Conservation (phyloP, 2,797 vertebrate genomes). For the Notolepis coatsorum region DNA sequence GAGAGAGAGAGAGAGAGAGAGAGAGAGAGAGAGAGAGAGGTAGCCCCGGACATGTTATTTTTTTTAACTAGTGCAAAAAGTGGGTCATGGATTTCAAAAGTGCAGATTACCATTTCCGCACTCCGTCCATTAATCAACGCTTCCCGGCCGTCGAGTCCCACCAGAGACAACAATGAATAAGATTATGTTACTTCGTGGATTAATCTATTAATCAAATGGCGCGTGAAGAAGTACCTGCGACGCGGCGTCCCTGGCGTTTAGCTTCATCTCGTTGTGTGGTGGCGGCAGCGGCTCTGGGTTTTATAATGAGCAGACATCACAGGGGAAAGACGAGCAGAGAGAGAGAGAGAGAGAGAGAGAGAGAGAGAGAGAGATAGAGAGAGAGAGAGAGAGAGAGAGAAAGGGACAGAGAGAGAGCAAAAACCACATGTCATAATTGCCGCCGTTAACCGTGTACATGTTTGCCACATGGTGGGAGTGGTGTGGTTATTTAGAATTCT, state of each 20-base stretch:
- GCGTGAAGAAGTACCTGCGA: slow-evolving; percentile 64
- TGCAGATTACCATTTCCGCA: slow-evolving; percentile 76
- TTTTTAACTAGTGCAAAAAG: slow-evolving; percentile 77
- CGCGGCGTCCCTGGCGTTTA: slow-evolving; percentile 37
- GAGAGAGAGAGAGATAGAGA: too few species aligned
- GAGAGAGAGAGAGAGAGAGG: too few species aligned
- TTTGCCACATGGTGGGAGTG: too few species aligned
- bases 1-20: slow-evolving; percentile 23
- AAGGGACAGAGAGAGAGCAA: too few species aligned
- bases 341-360: too few species aligned
- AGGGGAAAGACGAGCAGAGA: too few species aligned
- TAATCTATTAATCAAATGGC: slow-evolving; percentile 81
- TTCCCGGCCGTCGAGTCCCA: slow-evolving; percentile 64
- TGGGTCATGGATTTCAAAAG: slow-evolving; percentile 80
- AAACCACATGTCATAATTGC: too few species aligned
- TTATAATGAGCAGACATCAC: neutral
- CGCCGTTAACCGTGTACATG: too few species aligned
- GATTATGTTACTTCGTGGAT: slow-evolving; percentile 72
- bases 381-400: too few species aligned
- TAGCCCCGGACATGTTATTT: too few species aligned
- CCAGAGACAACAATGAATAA: slow-evolving; percentile 79
- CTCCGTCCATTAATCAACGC: slow-evolving; percentile 77
- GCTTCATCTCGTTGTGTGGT: slow-evolving; percentile 24
- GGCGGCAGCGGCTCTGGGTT: slow-evolving; percentile 17
- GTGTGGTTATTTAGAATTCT: too few species aligned